Base-by-base conservation (phyloP, 2,113 vertebrate genomes). In the Cnemophilus loriae region DNA sequence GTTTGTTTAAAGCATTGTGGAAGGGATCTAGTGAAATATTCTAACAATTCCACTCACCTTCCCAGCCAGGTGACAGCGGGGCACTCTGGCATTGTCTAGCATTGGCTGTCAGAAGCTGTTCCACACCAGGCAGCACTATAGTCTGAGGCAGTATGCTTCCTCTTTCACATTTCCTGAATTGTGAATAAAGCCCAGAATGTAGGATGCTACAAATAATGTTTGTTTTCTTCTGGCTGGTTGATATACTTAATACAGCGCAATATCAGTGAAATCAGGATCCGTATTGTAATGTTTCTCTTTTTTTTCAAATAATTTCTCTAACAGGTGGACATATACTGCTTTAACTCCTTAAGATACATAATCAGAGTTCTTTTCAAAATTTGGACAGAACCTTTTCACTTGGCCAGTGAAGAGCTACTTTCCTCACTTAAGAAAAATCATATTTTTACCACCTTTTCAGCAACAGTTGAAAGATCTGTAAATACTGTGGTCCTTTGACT, bases 51-150 rank as follows among this genome's bases (percentile, higher is more conserved):
- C 44, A 37, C 7, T 20, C 7, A 8, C 18, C 17, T 32, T 59
- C 33, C 26, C 19, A 3, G 3, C 2, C 33, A 3, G n/a, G 3
- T 15, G 16, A 4, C 28, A 26, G 18, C 0, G 0, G 11, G 7
- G 24, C 14, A 1, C 23, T 10, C 56, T 12, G 24, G 13, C 8
- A 28, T 8, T 60, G 15, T 35, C 23, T 3, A 7, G 11, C 16
- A 1, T 0, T 21, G 16, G 8, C 50, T 21, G 1, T 27, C 37
- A 16, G 17, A 14, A 41, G 2, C 53, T 56, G n/a, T 10, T 39
- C 57, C 49, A 11, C 1, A 3, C 17, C 5, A 33, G 1, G 1
- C 60, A 37, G 35, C n/a, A 17, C 23, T 20, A 1, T 2, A 5
- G 2, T 3, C 27, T 5, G 3, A 21, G 24, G 21, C 27, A 28